phyloP scores from a whole-genome alignment of 2,888 invertebrate genomes.

The Neocrepidodera transversa region DNA sequence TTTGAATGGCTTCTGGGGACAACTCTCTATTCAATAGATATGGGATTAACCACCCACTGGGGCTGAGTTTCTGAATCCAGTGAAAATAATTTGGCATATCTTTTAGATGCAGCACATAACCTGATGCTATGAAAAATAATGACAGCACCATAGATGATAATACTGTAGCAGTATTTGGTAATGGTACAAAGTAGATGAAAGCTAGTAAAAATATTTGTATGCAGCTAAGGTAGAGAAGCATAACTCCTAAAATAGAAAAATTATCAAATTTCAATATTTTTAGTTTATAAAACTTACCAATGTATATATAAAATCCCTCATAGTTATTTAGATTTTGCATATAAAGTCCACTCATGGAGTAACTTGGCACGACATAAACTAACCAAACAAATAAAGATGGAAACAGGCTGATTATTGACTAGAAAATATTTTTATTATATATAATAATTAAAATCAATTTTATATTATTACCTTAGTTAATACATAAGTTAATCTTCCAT shows the following conservation, averaged over 20 bases:
- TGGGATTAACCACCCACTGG: slow-evolving; percentile 76
- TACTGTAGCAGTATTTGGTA: slow-evolving; percentile 69
- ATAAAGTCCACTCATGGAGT: slow-evolving; percentile 86
- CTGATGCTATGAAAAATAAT: slow-evolving; percentile 69
- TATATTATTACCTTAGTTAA: slow-evolving; percentile 72
- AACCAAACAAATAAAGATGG: slow-evolving; percentile 82
- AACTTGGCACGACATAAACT: slow-evolving; percentile 86
- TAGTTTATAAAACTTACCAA: slow-evolving; percentile 63
- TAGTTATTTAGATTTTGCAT: slow-evolving; percentile 71
- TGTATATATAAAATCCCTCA: slow-evolving; percentile 74
- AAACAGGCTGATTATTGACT: slow-evolving; percentile 81
- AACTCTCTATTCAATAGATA: slow-evolving; percentile 72
- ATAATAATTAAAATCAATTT: no score
- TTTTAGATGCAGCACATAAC: slow-evolving; percentile 72
- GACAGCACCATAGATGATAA: slow-evolving; percentile 68
- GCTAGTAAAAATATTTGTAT: slow-evolving; percentile 74
- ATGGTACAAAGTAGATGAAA: slow-evolving; percentile 71
- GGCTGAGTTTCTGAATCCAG: slow-evolving; percentile 75
- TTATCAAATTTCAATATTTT: no score
- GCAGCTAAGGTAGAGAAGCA: slow-evolving; percentile 74
- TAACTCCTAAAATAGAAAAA: slow-evolving; percentile 66
- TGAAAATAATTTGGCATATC: slow-evolving; percentile 71
- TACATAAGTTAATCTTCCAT: slow-evolving; percentile 80
- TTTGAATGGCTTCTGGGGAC: slow-evolving; percentile 68
- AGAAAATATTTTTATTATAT: slow-evolving; percentile 43